Percentiles rank a stretch among this genome's conserved stretches.
Conservation (phyloP, 64 coral and sea anemone species). For the Astreopora myriophthalma region DNA sequence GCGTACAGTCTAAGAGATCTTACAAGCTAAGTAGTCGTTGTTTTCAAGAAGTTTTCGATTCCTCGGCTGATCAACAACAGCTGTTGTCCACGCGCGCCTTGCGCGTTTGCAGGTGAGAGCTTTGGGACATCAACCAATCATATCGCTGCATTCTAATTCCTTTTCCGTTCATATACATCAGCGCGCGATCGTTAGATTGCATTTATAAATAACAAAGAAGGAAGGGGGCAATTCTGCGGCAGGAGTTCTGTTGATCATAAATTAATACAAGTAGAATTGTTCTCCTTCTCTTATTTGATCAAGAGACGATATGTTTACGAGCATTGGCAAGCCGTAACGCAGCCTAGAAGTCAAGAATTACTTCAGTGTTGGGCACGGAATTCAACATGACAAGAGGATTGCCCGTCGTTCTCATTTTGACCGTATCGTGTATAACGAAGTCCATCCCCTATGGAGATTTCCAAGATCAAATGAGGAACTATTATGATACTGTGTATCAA, state of each 20-base stretch:
- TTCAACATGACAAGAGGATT: slow-evolving; percentile 4
- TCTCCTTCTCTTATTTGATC: background rate
- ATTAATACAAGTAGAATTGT: slow-evolving; percentile 30
- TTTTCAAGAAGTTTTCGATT: no score
- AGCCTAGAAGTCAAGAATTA: background rate
- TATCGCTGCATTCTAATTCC: background rate
- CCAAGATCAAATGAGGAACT: slow-evolving; percentile 20
- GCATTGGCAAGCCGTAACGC: background rate
- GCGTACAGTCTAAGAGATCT: no score
- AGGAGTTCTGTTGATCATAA: background rate
- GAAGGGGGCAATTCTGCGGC: slow-evolving; percentile 10
- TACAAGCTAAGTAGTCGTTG: no score
- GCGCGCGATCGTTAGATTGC: background rate
- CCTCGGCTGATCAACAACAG: no score
- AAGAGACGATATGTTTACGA: slow-evolving; percentile 9
- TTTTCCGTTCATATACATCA: background rate
- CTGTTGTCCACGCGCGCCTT: background rate
- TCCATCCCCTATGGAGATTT: background rate
- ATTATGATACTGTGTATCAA: slow-evolving; percentile 37
- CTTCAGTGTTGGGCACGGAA: background rate
- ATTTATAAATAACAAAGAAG: slow-evolving; percentile 3
- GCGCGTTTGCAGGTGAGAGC: background rate
- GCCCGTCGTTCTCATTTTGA: background rate
- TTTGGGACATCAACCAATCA: background rate
- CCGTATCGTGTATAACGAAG: background rate